phyloP scores from a whole-genome alignment of 2,797 vertebrate genomes.

The Galaxias olidus region DNA sequence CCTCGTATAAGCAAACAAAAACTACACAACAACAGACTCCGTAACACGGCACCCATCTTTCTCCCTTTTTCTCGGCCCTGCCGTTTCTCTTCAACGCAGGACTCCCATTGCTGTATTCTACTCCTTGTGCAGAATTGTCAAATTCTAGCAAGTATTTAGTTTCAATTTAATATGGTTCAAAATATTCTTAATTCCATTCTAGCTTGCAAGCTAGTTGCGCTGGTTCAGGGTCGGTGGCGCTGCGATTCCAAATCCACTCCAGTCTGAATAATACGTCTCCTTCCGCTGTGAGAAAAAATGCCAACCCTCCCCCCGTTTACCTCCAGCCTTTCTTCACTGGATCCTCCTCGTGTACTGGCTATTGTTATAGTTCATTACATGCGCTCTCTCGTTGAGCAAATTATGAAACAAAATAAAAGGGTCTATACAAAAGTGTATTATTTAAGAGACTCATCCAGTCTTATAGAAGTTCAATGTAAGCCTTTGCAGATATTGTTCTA shows the following conservation, averaged over 20 bases:
- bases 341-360: slow-evolving; percentile 36
- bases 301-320: slow-evolving; percentile 37
- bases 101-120: slow-evolving; percentile 63
- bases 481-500: slow-evolving; percentile 26
- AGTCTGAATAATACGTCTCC: slow-evolving; percentile 60
- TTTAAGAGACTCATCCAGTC: neutral
- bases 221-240: slow-evolving; percentile 39
- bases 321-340: slow-evolving; percentile 17
- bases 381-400: slow-evolving; percentile 22
- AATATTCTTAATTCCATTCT: slow-evolving; percentile 55
- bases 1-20: slow-evolving; percentile 84
- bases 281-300: slow-evolving; percentile 73
- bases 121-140: slow-evolving; percentile 24
- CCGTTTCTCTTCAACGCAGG: slow-evolving; percentile 59
- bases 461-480: slow-evolving; percentile 11
- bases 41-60: slow-evolving; percentile 89
- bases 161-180: slow-evolving; percentile 20
- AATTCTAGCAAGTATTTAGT: slow-evolving; percentile 1
- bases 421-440: neutral
- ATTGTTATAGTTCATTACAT: slow-evolving; percentile 63
- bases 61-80: slow-evolving; percentile 59
- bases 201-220: slow-evolving; percentile 27
- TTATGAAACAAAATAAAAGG: slow-evolving; percentile 3
- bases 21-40: slow-evolving; percentile 85
- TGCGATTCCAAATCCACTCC: slow-evolving; percentile 45